A percentile compares a stretch with the other conserved stretches of the same genome.
Conservation (phyloP, 1,140 invertebrate genomes). For the Apis florea region DNA sequence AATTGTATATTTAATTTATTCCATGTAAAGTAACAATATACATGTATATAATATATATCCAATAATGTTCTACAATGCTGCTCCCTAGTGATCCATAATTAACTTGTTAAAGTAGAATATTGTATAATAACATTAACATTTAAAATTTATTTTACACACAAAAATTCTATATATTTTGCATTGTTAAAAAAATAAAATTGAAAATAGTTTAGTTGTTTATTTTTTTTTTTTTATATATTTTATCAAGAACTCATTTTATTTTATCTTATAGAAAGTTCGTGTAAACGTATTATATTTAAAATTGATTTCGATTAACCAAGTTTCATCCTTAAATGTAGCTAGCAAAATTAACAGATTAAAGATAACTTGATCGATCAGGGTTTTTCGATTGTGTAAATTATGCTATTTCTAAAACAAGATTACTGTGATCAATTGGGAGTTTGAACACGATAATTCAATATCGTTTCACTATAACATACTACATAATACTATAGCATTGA, state of each 20-base stretch:
- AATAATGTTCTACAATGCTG: too few species aligned
- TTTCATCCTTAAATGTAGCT: not conserved
- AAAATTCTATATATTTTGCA: too few species aligned
- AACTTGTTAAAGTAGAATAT: too few species aligned
- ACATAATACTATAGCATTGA: not conserved
- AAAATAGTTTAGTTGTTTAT: too few species aligned
- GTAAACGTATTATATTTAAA: not conserved
- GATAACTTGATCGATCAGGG: not conserved
- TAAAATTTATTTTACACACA: too few species aligned
- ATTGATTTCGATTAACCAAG: not conserved
- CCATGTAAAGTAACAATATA: too few species aligned
- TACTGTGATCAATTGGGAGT: constrained; percentile 12
- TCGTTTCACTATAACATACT: not conserved
- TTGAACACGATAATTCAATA: constrained; percentile 13
- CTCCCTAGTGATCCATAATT: too few species aligned
- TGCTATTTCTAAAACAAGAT: not conserved
- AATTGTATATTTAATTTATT: too few species aligned
- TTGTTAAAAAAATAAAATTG: too few species aligned
- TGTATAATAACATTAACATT: too few species aligned
- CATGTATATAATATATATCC: too few species aligned
- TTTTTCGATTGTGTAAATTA: not conserved
- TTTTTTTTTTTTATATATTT: not conserved
- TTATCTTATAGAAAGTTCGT: not conserved
- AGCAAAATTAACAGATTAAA: not conserved
- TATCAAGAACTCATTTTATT: not conserved